These are phyloP conservation scores for Chrysotoxum bicinctum DNA, from an alignment of 2,888 invertebrate genomes.

Conservation along the genomic window DNA sequence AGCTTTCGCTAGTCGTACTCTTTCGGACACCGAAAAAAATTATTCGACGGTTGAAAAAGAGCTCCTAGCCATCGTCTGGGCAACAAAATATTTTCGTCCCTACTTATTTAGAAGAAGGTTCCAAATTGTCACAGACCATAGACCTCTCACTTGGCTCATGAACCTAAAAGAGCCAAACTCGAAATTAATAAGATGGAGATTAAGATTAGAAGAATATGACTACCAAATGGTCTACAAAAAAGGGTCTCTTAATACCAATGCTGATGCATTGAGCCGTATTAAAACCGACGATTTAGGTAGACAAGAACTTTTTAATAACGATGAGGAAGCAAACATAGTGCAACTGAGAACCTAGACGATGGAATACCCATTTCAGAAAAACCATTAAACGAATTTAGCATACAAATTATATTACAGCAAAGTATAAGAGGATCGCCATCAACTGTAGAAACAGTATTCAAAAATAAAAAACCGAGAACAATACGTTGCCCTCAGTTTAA, in stretches of 20 bases:
- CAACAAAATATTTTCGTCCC: too few relatives aligned
- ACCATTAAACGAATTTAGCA: conserved; percentile 66
- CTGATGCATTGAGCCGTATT: conserved; percentile 68
- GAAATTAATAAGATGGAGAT: conserved; percentile 77
- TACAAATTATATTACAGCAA: conserved; percentile 59
- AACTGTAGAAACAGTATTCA: conserved; percentile 56
- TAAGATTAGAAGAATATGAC: conserved; percentile 76
- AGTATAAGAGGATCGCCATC: not conserved
- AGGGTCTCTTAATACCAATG: conserved; percentile 64
- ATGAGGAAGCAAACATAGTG: conserved; percentile 1
- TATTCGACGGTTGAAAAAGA: conserved; percentile 77
- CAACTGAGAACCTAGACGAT: conserved; percentile 37
- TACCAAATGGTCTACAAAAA: conserved; percentile 74
- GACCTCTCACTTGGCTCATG: conserved; percentile 75
- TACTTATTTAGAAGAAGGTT: conserved; percentile 78
- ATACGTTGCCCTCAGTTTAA: conserved; percentile 29
- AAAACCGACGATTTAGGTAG: conserved; percentile 27
- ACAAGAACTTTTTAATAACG: not conserved
- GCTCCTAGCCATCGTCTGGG: conserved; percentile 75
- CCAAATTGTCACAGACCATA: conserved; percentile 77
- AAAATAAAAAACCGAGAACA: conserved; percentile 49
- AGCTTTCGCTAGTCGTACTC: conserved; percentile 75
- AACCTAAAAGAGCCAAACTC: conserved; percentile 67
- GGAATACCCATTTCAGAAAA: conserved; percentile 63
- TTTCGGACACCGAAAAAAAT: conserved; percentile 67